These are phyloP conservation scores for Lamellibrachia columna DNA, from an alignment of 2,888 invertebrate genomes.

Conservation along the genomic window DNA sequence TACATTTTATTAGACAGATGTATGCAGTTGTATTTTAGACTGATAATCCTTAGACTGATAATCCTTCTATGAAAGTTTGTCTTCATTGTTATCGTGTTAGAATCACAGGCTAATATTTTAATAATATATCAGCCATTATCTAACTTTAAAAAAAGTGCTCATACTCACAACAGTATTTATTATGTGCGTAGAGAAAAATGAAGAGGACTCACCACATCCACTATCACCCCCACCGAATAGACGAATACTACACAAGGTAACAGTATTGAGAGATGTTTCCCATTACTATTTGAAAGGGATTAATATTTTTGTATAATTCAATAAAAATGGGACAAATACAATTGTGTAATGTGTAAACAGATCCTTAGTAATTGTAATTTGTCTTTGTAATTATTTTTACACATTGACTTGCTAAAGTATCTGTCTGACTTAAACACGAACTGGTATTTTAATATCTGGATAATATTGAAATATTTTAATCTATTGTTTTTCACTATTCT, in stretches of 20 bases:
- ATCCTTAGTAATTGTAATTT: neutral
- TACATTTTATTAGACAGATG: neutral
- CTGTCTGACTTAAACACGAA: no score
- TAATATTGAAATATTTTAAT: neutral
- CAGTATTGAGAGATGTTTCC: neutral
- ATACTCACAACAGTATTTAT: neutral
- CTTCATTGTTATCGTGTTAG: neutral
- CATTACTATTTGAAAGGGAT: neutral
- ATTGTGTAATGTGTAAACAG: neutral
- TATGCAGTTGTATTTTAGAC: no score
- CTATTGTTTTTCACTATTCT: neutral
- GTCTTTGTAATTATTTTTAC: neutral
- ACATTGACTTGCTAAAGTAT: neutral
- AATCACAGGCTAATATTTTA: neutral
- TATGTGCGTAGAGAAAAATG: slow-evolving; percentile 27
- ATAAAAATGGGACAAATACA: no score
- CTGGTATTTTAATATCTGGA: neutral
- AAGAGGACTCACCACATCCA: slow-evolving; percentile 31
- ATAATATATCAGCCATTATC: neutral
- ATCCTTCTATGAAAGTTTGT: neutral
- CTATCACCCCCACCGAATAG: slow-evolving; percentile 25
- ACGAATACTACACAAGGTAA: slow-evolving; percentile 29
- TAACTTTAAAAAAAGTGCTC: neutral
- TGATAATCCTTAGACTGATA: neutral
- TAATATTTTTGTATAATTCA: neutral